These are phyloP conservation scores for Nyctibius grandis DNA, from an alignment of 2,797 vertebrate genomes.

Conservation along the genomic window DNA sequence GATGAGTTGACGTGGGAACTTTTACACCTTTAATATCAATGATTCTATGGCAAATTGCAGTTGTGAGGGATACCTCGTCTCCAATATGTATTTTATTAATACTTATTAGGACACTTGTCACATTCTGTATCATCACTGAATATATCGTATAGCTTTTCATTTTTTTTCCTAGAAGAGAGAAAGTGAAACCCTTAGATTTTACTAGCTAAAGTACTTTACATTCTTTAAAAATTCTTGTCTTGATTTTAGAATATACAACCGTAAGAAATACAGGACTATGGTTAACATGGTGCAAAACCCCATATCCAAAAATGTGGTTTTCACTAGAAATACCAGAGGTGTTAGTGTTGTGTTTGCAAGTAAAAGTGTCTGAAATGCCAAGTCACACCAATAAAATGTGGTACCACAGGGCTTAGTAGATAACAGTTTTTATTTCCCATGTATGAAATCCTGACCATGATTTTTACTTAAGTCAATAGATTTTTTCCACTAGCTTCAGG, in stretches of 20 bases:
- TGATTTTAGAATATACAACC: not conserved
- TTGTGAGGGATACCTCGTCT: not conserved
- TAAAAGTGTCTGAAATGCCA: not conserved
- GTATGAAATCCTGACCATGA: not conserved
- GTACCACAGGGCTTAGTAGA: not conserved
- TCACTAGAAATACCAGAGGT: not conserved
- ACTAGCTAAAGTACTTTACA: not conserved
- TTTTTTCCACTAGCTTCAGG: not conserved
- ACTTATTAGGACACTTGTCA: not conserved
- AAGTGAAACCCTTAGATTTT: not conserved
- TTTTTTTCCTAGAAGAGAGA: not conserved
- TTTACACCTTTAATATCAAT: not conserved
- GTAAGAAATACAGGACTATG: not conserved
- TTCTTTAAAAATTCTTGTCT: not conserved
- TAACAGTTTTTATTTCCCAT: not conserved
- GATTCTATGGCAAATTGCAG: not conserved
- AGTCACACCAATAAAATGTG: not conserved
- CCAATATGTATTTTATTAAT: constrained; percentile 6
- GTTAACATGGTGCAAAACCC: not conserved
- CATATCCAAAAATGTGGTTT: not conserved
- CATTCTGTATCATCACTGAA: not conserved
- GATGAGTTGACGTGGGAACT: not conserved
- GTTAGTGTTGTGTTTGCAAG: not conserved
- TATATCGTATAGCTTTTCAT: not conserved
- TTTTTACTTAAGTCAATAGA: not conserved